Evolutionary conservation across 2,113 vertebrate genomes (phyloP).

Genomic region (Nibea albiflora): DNA sequence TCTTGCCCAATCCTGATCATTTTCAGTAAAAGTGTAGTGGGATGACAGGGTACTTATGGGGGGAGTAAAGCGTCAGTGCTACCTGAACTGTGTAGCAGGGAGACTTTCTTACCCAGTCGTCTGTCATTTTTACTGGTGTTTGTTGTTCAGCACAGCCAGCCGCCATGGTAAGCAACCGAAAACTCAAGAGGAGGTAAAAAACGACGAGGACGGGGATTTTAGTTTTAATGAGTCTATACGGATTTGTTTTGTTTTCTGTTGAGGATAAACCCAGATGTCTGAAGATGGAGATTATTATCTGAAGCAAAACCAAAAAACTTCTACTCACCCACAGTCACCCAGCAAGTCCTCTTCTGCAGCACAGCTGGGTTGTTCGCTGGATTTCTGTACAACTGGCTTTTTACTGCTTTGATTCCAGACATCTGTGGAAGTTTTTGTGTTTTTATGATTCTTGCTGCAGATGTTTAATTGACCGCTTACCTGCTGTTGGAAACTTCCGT

Average conservation of each 20-base stretch:
- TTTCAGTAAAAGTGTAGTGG: slow-evolving; percentile 55
- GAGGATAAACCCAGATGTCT: slow-evolving; percentile 6
- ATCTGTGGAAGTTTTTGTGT: background rate
- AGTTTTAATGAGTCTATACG: slow-evolving; percentile 15
- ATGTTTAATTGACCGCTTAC: background rate
- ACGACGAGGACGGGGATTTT: background rate
- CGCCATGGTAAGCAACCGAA: slow-evolving; percentile 76
- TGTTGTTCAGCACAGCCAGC: slow-evolving; percentile 51
- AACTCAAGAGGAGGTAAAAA: background rate
- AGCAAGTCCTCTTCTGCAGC: slow-evolving; percentile 17
- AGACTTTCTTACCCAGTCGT: slow-evolving; percentile 29
- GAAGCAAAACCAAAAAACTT: slow-evolving; percentile 4
- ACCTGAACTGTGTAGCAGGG: slow-evolving; percentile 26
- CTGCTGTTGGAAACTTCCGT: background rate
- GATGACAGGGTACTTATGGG: slow-evolving; percentile 74
- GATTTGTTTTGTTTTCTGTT: slow-evolving; percentile 45
- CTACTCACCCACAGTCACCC: background rate
- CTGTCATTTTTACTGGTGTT: slow-evolving; percentile 29
- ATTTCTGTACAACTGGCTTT: slow-evolving; percentile 18
- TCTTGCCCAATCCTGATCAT: slow-evolving; percentile 77
- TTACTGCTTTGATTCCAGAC: slow-evolving; percentile 1
- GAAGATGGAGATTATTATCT: slow-evolving; percentile 49
- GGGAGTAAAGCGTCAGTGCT: slow-evolving; percentile 9
- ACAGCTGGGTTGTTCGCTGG: slow-evolving; percentile 23
- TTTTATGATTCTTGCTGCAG: background rate